A percentile compares a stretch with the other conserved stretches of the same genome.
These are phyloP conservation scores for Spisula subtruncata DNA, from an alignment of 2,888 invertebrate species.

Conservation along the genomic window DNA sequence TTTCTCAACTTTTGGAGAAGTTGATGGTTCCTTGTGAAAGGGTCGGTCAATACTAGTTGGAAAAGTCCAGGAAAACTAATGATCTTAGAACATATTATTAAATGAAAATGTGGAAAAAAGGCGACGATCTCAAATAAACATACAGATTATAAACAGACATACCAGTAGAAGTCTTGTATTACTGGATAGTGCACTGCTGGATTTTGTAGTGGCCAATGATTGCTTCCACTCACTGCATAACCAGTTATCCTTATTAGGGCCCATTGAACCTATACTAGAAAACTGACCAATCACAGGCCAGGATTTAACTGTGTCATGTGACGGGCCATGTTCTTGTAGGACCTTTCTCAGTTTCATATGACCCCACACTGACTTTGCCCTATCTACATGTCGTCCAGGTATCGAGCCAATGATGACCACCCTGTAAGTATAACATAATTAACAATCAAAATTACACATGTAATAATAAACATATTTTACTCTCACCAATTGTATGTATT, in stretches of 20 bases:
- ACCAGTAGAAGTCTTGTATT: slow-evolving; percentile 81
- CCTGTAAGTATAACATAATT: slow-evolving; percentile 88
- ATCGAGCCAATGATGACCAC: slow-evolving; percentile 95
- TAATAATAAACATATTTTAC: no score
- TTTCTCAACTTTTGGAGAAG: background rate
- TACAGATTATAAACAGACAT: slow-evolving; percentile 42
- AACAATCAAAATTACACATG: no score
- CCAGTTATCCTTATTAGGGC: slow-evolving; percentile 91
- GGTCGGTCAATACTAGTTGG: no score
- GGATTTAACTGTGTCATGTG: slow-evolving; percentile 88
- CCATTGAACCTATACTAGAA: slow-evolving; percentile 96
- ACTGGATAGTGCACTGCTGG: slow-evolving; percentile 57
- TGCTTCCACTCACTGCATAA: slow-evolving; percentile 92
- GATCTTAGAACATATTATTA: no score
- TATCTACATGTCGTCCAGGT: slow-evolving; percentile 93
- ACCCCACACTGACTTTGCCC: slow-evolving; percentile 90
- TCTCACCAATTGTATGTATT: no score
- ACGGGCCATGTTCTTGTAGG: slow-evolving; percentile 91
- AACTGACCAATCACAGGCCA: slow-evolving; percentile 95
- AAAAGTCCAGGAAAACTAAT: no score
- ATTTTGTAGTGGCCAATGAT: slow-evolving; percentile 87
- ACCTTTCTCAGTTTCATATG: slow-evolving; percentile 89
- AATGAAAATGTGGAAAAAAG: no score
- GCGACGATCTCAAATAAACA: no score
- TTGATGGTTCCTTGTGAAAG: no score